Base-by-base conservation (phyloP, 2,888 invertebrate species). In the Lobophora halterata region DNA sequence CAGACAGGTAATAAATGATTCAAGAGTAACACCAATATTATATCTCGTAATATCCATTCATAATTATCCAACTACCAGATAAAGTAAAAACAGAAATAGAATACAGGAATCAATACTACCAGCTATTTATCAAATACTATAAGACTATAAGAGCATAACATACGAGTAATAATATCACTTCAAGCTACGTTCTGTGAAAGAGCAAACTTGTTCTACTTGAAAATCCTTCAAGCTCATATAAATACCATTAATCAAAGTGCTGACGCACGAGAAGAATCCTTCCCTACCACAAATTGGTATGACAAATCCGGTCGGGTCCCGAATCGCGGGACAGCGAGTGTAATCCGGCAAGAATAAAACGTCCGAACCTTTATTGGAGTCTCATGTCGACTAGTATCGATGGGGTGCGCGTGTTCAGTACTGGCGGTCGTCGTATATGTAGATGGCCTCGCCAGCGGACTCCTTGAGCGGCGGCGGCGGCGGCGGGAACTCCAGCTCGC, bases 401-500 rank as follows among this genome's bases (percentile, higher is more conserved):
- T 8, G 10, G 26, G 33, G 35, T 28, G 14, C n/a, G 19, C 28
- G 21, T 20, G 37, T 44, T 80, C 80, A 83, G 58, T 86, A 86
- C 62, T 80, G 83, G 47, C 79, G 79, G 53, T 87, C 85, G 59
- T 86, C 82, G 72, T 87, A 87, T 12, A 87, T 86, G 63, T 87
- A 87, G 55, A 91, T 91, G 24, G 91, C 91, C 65, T 92, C 92
- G 3, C 91, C 91, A 20, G 92, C 92, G 45, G 92, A 89, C 58
- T 91, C 91, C 66, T 92, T 91, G 56, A 68, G 86, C 37, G 89
- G 88, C 47, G 67, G 87, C 45, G 64, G 86, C 38, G 67, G 80
- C 59, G 74, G 85, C 41, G 74, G 86, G 78, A 77, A 86, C 68
- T 76, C 83, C 14, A 77, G 75, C 28, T 79, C 81, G 8, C 80